A percentile compares a stretch with the other conserved stretches of the same genome.
These are phyloP conservation scores for Chinchilla lanigera DNA, from an alignment of 2,113 vertebrate species.

Conservation along the genomic window DNA sequence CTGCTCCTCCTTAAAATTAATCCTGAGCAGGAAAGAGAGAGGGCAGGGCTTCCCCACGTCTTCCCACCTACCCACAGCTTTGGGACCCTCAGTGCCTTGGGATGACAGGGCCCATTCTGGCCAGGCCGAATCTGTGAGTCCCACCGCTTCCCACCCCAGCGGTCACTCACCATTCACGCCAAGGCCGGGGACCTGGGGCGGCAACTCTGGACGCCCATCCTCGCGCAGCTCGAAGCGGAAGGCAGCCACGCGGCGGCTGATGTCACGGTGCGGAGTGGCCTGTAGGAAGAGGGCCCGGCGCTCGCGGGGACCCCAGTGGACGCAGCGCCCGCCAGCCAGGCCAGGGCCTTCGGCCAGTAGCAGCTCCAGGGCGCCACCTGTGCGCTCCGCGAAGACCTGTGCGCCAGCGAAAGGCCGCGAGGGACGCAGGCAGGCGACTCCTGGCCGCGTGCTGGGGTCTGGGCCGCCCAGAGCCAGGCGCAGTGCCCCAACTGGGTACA, in stretches of 20 bases:
- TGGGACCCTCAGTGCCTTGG: background rate
- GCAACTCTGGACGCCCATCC: slow-evolving; percentile 87
- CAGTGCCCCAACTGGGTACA: slow-evolving; percentile 94
- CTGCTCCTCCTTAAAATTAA: background rate
- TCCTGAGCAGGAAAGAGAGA: background rate
- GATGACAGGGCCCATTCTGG: background rate
- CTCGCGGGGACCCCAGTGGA: slow-evolving; percentile 91
- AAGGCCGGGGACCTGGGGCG: slow-evolving; percentile 85
- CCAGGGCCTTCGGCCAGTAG: slow-evolving; percentile 88
- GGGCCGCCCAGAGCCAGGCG: slow-evolving; percentile 88
- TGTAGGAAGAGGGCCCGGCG: slow-evolving; percentile 93
- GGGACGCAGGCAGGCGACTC: slow-evolving; percentile 92
- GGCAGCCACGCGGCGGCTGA: slow-evolving; percentile 94
- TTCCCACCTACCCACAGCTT: background rate
- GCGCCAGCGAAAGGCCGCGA: slow-evolving; percentile 90
- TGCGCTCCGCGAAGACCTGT: slow-evolving; percentile 93
- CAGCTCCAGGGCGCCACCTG: slow-evolving; percentile 91
- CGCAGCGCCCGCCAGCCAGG: slow-evolving; percentile 89
- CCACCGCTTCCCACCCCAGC: background rate
- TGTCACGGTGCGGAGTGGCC: slow-evolving; percentile 93
- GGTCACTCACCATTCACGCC: slow-evolving; percentile 87
- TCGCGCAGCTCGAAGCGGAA: slow-evolving; percentile 93
- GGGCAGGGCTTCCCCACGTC: background rate
- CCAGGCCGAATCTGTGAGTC: background rate
- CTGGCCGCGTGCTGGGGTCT: slow-evolving; percentile 78